Conservation (phyloP, 2,113 vertebrate genomes). For the Narcine bancroftii region DNA sequence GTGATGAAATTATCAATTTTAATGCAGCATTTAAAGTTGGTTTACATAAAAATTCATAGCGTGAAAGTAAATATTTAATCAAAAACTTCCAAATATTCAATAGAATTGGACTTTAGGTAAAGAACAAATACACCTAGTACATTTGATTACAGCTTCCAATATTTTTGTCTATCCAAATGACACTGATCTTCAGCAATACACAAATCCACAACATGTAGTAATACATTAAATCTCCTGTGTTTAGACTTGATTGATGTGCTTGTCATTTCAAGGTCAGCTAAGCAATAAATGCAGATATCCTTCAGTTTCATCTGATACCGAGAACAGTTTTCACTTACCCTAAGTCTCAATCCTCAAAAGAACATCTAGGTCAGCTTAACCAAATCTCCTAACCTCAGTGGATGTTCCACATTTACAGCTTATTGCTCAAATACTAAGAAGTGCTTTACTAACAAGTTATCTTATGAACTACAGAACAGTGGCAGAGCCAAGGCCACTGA, state of each 20-base stretch:
- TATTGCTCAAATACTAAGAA: slow-evolving; percentile 55
- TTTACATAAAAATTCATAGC: slow-evolving; percentile 41
- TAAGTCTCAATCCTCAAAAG: slow-evolving; percentile 70
- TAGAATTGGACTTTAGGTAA: slow-evolving; percentile 69
- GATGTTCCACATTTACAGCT: slow-evolving; percentile 57
- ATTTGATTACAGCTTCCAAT: slow-evolving; percentile 64
- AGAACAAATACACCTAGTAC: slow-evolving; percentile 61
- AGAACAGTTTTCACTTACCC: slow-evolving; percentile 60
- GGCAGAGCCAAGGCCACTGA: not conserved
- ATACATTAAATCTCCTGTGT: slow-evolving; percentile 62
- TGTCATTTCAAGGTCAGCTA: slow-evolving; percentile 56
- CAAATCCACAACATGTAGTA: slow-evolving; percentile 58
- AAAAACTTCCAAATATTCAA: slow-evolving; percentile 61
- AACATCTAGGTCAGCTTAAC: slow-evolving; percentile 78
- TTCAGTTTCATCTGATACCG: slow-evolving; percentile 62
- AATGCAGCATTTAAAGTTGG: not conserved
- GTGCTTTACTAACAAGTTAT: slow-evolving; percentile 15
- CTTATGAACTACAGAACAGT: slow-evolving; percentile 8
- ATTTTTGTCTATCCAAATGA: slow-evolving; percentile 56
- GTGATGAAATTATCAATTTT: not conserved
- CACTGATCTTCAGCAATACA: slow-evolving; percentile 59
- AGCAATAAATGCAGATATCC: slow-evolving; percentile 51
- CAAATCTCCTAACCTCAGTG: slow-evolving; percentile 62
- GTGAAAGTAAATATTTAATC: slow-evolving; percentile 58
- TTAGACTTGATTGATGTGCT: slow-evolving; percentile 57